phyloP scores from a whole-genome alignment of 2,797 vertebrate species.

The Siniperca scherzeri region DNA sequence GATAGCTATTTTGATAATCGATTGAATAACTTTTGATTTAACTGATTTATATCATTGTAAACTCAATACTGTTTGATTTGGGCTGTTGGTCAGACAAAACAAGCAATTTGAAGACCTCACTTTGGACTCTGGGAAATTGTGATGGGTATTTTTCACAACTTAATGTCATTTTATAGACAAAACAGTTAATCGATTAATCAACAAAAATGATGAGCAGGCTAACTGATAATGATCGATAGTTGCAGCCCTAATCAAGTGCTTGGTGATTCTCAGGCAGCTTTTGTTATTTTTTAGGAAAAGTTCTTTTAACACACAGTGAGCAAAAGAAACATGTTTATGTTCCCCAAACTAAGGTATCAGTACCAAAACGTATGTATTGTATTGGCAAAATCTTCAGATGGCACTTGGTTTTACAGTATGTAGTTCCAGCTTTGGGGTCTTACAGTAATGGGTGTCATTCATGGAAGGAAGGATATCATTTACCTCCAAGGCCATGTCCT shows the following conservation, averaged over 20 bases:
- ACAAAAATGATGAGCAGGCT: background rate
- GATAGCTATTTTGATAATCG: background rate
- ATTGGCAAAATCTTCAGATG: background rate
- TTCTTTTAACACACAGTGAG: background rate
- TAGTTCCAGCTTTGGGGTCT: no score
- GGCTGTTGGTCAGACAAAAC: background rate
- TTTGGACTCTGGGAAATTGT: background rate
- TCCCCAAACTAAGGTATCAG: background rate
- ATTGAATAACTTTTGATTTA: background rate
- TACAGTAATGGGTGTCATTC: conserved; percentile 14
- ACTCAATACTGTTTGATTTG: background rate
- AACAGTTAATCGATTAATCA: background rate
- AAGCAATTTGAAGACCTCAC: background rate
- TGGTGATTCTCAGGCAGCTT: background rate
- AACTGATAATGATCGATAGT: background rate
- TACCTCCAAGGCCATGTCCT: conserved; percentile 31
- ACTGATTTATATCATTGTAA: background rate
- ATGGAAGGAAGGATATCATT: conserved; percentile 34
- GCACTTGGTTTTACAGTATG: background rate
- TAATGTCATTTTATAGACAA: background rate
- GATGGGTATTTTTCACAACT: no score
- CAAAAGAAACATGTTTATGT: background rate
- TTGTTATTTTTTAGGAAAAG: no score
- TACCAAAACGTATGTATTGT: background rate
- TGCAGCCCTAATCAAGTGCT: background rate